phyloP scores from a whole-genome alignment of 2,797 vertebrate species.

The Gambelia wislizenii region DNA sequence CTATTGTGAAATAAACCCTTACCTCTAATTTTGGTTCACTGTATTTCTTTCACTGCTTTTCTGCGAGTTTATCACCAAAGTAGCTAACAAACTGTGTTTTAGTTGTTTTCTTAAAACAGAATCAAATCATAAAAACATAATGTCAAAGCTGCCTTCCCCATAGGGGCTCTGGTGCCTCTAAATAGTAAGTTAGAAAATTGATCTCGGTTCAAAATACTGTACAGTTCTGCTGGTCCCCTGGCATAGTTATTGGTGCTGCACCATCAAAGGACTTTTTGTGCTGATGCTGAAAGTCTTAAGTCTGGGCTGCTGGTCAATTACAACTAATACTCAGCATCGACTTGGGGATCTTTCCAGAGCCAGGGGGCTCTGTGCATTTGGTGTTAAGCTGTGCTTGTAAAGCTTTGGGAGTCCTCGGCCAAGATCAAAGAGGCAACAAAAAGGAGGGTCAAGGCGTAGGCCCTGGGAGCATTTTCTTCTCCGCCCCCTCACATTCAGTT shows the following conservation, averaged over 20 bases:
- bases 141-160: neutral
- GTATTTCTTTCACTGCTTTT: neutral
- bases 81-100: neutral
- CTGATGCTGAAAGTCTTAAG: neutral
- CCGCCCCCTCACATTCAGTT: conserved; percentile 20
- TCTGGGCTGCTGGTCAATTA: neutral
- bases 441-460: conserved; percentile 50
- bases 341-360: neutral
- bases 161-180: neutral
- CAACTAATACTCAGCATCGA: neutral
- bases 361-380: neutral
- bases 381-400: conserved; percentile 32
- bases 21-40: neutral
- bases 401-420: conserved; percentile 33
- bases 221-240: neutral
- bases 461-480: conserved; percentile 59
- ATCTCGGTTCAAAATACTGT: neutral
- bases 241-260: neutral
- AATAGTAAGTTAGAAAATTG: neutral
- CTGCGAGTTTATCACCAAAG: neutral
- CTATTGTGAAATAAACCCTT: neutral
- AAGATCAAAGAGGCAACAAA: conserved; percentile 59
- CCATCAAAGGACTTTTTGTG: neutral
- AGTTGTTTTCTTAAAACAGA: neutral
- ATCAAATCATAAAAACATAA: neutral